Conservation (phyloP, 2,113 vertebrate species). For the Pogona vitticeps region DNA sequence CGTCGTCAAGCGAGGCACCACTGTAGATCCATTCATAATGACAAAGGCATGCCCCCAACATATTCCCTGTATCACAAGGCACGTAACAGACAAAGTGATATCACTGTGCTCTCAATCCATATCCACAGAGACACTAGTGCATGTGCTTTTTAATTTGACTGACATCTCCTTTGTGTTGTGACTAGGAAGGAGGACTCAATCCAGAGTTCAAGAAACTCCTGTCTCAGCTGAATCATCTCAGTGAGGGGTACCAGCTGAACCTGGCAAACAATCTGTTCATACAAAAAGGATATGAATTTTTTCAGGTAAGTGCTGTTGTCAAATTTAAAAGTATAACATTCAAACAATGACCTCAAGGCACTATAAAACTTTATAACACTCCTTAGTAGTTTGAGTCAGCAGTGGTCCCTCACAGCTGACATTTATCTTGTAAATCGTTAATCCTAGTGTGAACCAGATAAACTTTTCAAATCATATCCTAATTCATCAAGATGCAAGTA, state of each 20-base stretch:
- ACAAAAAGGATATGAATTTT: constrained; percentile 57
- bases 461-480: no score
- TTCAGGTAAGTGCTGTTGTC: constrained; percentile 44
- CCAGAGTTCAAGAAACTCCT: constrained; percentile 69
- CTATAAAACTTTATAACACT: no score
- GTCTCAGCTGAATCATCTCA: constrained; percentile 65
- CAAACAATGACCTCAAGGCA: no score
- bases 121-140: not conserved
- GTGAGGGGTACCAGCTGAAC: constrained; percentile 51
- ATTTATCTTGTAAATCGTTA: no score
- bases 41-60: not conserved
- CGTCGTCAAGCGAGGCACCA: no score
- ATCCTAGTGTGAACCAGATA: no score
- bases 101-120: not conserved
- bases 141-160: constrained; percentile 40
- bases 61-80: not conserved
- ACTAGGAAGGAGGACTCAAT: constrained; percentile 42
- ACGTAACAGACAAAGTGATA: not conserved
- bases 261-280: constrained; percentile 74
- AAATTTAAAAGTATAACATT: no score
- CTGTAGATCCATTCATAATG: not conserved
- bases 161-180: constrained; percentile 12
- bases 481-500: no score
- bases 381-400: no score
- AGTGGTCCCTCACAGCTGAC: no score